Conservation (phyloP, 2,888 invertebrate species). For the Campopleginae sp. region DNA sequence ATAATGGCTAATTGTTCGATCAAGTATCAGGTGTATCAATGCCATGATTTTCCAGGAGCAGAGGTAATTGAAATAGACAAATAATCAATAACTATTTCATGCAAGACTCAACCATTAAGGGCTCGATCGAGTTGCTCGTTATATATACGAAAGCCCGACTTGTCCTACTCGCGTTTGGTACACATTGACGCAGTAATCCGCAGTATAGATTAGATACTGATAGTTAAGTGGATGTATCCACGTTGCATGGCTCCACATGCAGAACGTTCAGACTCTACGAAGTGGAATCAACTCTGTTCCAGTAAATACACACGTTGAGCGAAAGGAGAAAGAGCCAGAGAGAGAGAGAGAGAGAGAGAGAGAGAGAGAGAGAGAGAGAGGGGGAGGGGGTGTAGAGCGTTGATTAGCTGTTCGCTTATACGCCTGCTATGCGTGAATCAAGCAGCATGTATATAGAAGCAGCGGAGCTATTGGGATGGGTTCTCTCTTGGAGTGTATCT, state of each 20-base stretch:
- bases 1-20: not conserved
- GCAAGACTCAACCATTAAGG: not conserved
- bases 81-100: not conserved
- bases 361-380: slow-evolving; percentile 10
- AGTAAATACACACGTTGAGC: slow-evolving; percentile 73
- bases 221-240: slow-evolving; percentile 49
- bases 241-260: slow-evolving; percentile 48
- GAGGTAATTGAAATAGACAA: not conserved
- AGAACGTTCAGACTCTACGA: slow-evolving; percentile 69
- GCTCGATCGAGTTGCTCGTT: not conserved
- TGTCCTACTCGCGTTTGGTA: slow-evolving; percentile 30
- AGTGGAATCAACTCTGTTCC: slow-evolving; percentile 73
- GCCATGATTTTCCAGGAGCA: not conserved
- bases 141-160: slow-evolving; percentile 23
- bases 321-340: not conserved
- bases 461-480: slow-evolving; percentile 13
- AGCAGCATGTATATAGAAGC: slow-evolving; percentile 43
- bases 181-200: slow-evolving; percentile 31
- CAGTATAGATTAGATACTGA: slow-evolving; percentile 38
- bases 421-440: slow-evolving; percentile 71
- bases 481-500: slow-evolving; percentile 54
- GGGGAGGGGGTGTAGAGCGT: slow-evolving; percentile 70
- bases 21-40: not conserved
- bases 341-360: not conserved
- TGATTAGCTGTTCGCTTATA: slow-evolving; percentile 80